Evolutionary conservation across 2,888 invertebrate genomes (phyloP).

Genomic region (Brachypalpus laphriformis): DNA sequence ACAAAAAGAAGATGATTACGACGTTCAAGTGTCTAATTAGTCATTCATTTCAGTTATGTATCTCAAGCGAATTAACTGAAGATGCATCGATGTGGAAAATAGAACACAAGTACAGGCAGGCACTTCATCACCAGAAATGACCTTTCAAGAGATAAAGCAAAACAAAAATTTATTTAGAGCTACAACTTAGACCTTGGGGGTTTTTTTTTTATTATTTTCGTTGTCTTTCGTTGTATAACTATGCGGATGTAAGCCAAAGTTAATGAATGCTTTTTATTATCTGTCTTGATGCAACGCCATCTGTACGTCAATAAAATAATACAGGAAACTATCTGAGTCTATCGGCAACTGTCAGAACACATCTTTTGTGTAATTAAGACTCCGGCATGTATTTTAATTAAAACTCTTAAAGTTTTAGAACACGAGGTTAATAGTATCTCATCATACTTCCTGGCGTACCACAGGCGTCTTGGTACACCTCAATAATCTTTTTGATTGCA

Average conservation of each 20-base stretch:
- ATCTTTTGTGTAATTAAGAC: too few species aligned
- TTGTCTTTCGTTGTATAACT: background rate
- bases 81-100: conserved; percentile 22
- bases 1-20: background rate
- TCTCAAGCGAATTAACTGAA: conserved; percentile 34
- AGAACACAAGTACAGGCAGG: conserved; percentile 7
- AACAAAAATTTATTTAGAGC: background rate
- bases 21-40: conserved; percentile 15
- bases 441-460: too few species aligned
- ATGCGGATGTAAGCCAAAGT: background rate
- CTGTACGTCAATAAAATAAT: too few species aligned
- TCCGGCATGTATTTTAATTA: too few species aligned
- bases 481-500: too few species aligned
- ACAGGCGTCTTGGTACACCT: too few species aligned
- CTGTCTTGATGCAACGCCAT: background rate
- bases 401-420: too few species aligned
- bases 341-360: too few species aligned
- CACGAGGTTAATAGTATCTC: too few species aligned
- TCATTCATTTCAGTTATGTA: background rate
- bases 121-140: conserved; percentile 14
- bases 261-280: background rate
- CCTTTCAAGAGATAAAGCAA: conserved; percentile 4
- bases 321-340: too few species aligned
- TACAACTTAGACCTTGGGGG: conserved; percentile 13
- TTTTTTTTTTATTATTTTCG: conserved; percentile 6